Evolutionary conservation across 2,113 vertebrate species (phyloP), one percentile per base, ranked within the genome.

Genomic region (Chionodraco myersi): DNA sequence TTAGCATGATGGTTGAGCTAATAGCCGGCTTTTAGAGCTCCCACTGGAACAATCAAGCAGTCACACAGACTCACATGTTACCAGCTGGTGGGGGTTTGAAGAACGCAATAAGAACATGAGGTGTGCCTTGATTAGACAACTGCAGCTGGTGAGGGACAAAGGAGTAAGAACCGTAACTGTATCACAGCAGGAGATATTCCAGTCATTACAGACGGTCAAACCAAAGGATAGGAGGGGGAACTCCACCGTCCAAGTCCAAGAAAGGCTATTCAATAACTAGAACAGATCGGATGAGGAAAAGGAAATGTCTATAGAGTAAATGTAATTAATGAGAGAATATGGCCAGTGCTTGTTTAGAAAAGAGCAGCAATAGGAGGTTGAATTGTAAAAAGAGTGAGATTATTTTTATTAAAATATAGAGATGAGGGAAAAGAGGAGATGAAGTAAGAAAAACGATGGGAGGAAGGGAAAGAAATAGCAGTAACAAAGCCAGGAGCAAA

Each of bases 1-100:
- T 54, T 51, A 72, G 93, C 88, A 95, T 57, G 93, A 93, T 92
- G 92, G 89, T 89, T 58, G 82, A 77, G 73, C 77, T 92, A 92
- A 92, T 93, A 90, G 74, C 89, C 83, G 72, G 52, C 72, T 88
- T 75, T 88, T 58, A 75, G 34, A 59, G 58, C 63, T 85, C 75
- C 84, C 81, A 0, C 9, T 67, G 85, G 86, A 81, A 56, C 84
- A 34, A 83, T 80, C 56, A 23, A 65, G 58, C 84, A 26, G 51
- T 79, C 72, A 60, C 60, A 26, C 21, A 44, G 53, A 16, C 59
- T 54, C 47, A 10, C 47, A 2, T 48, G 53, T 26, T 54, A n/a
- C 61, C 80, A 73, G 21, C 69, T 69, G 68, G 11, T 72, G 12
- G 48, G 69, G 53, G 72, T 52, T 83, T 65, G 34, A 4, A 23